Percentiles rank a stretch among this genome's conserved stretches.
Conservation (phyloP, 1,140 invertebrate genomes). For the Goniozus legneri region DNA sequence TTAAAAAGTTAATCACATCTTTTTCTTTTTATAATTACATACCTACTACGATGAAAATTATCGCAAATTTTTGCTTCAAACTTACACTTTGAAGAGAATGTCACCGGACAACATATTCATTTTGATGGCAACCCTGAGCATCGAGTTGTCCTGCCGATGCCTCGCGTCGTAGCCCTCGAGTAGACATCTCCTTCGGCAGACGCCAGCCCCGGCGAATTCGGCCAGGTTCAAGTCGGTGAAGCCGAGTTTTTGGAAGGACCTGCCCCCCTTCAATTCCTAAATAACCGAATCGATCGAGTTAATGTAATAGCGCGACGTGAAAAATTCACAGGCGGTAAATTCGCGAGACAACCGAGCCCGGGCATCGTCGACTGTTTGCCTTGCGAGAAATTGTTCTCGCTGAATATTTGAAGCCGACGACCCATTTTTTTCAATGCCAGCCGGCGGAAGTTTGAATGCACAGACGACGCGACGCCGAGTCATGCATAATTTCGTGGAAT, state of each 20-base stretch:
- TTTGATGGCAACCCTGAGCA: slow-evolving; percentile 83
- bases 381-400: too few relatives aligned
- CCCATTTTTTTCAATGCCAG: too few relatives aligned
- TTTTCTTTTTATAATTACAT: neutral
- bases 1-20: neutral
- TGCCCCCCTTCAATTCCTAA: slow-evolving; percentile 79
- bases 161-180: slow-evolving; percentile 91
- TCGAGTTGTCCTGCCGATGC: slow-evolving; percentile 92
- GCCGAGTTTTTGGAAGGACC: slow-evolving; percentile 92
- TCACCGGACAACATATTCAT: slow-evolving; percentile 94
- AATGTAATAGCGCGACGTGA: too few relatives aligned
- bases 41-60: neutral
- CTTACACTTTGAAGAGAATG: slow-evolving; percentile 96
- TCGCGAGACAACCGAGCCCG: too few relatives aligned
- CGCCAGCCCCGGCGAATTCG: slow-evolving; percentile 92
- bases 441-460: too few relatives aligned
- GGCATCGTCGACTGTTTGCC: too few relatives aligned
- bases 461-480: too few relatives aligned
- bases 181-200: slow-evolving; percentile 78
- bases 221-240: slow-evolving; percentile 96
- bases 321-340: too few relatives aligned
- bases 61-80: too few relatives aligned
- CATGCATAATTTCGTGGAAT: too few relatives aligned
- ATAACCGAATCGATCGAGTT: too few relatives aligned
- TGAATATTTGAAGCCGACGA: too few relatives aligned